Base-by-base conservation (phyloP, 2,888 invertebrate genomes). In the Gnatocerus cornutus region DNA sequence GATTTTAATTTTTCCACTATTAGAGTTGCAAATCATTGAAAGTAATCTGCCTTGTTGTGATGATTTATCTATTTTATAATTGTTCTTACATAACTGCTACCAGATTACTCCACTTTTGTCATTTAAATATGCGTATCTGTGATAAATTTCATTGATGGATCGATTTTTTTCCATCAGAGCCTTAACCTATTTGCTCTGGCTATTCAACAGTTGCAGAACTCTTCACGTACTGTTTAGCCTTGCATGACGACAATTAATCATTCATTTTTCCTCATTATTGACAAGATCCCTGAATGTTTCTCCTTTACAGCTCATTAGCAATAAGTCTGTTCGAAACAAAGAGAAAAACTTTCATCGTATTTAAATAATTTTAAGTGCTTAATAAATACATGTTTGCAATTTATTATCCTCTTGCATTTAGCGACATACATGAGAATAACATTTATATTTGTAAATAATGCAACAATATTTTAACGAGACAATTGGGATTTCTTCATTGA, bases 141-240 rank as follows among this genome's bases (percentile, higher is more conserved):
- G 13, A 13, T 45, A 12, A 13, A 21, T 21, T 21, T 33, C 33
- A 33, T 4, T 29, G 29, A 29, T 29, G n/a, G n/a, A n/a, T 21
- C 21, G 21, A 21, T 4, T 21, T 21, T 21, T 33, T 46, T n/a
- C 16, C 27, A 29, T 9, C 3, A 50, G 21, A 50, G 8, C 50
- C 50, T 50, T 50, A 50, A 50, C 50, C 50, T n/a, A 50, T 50
- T 50, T 16, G 21, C 16, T 14, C 14, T 46, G 14, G n/a, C 14
- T 6, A 16, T 5, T 46, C 14, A 46, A 46, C 14, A 13, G 46
- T 46, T n/a, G 14, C 14, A 46, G 46, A 50, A 10, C 50, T 50
- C 0, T 12, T 50, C 50, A 50, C 50, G 16, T 9, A n/a, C 6
- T 27, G 50, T 29, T 50, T 50, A 10, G 21, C 50, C 50, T 50